Conservation (phyloP, 1,140 invertebrate genomes). For the Cotesia glomerata region DNA sequence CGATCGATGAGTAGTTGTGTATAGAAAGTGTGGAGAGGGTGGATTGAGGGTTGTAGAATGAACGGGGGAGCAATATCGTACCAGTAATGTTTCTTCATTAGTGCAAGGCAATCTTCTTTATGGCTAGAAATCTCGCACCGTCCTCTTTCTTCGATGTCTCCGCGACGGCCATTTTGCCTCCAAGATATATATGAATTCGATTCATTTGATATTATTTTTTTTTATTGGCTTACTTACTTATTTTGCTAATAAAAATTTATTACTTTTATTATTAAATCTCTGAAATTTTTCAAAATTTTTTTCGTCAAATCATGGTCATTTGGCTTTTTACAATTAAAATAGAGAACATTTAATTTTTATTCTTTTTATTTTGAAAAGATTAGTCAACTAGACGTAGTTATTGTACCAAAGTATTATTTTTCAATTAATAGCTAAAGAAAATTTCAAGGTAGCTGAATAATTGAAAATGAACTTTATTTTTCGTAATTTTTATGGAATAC, state of each 20-base stretch:
- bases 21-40: neutral
- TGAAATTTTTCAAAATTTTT: neutral
- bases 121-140: slow-evolving; percentile 54
- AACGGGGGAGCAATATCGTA: slow-evolving; percentile 47
- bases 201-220: neutral
- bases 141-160: slow-evolving; percentile 19
- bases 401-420: too few relatives aligned
- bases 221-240: slow-evolving; percentile 5
- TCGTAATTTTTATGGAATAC: too few relatives aligned
- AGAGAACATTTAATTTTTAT: too few relatives aligned
- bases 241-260: neutral
- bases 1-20: neutral
- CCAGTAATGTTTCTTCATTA: slow-evolving; percentile 58
- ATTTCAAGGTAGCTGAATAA: too few relatives aligned
- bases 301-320: neutral
- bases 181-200: slow-evolving; percentile 25
- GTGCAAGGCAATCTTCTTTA: slow-evolving; percentile 54
- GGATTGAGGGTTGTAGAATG: neutral
- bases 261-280: neutral
- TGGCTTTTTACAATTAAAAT: too few relatives aligned
- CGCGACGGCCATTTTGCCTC: slow-evolving; percentile 13
- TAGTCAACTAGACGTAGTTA: too few relatives aligned
- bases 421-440: too few relatives aligned
- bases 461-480: too few relatives aligned
- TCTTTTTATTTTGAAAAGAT: too few relatives aligned